Conservation (phyloP, 2,888 invertebrate species). For the Ennomos fuscantarius region DNA sequence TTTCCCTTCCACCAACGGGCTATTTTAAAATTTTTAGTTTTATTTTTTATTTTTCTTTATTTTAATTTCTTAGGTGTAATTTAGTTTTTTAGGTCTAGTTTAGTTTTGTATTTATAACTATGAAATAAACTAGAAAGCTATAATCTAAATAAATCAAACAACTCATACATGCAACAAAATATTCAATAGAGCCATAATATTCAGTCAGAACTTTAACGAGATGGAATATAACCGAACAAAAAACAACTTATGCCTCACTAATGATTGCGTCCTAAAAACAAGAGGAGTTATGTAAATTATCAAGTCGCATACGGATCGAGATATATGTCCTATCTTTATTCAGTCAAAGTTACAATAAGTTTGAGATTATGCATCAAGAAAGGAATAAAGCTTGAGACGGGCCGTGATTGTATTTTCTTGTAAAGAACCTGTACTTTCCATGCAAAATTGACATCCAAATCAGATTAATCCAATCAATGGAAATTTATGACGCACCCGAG, state of each 20-base stretch:
- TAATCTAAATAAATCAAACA: neutral
- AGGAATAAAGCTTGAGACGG: slow-evolving; percentile 62
- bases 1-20: no score
- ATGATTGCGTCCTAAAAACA: slow-evolving; percentile 61
- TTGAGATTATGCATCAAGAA: slow-evolving; percentile 70
- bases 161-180: slow-evolving; percentile 6
- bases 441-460: slow-evolving; percentile 84
- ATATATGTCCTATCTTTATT: slow-evolving; percentile 57
- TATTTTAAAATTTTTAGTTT: no score
- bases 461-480: slow-evolving; percentile 86
- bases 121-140: no score
- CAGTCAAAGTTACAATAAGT: slow-evolving; percentile 54
- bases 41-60: no score
- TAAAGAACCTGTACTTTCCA: slow-evolving; percentile 76
- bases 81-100: no score
- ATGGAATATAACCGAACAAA: slow-evolving; percentile 14
- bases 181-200: slow-evolving; percentile 15
- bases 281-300: slow-evolving; percentile 44
- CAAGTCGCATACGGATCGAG: slow-evolving; percentile 54
- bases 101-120: no score
- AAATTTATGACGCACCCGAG: slow-evolving; percentile 84
- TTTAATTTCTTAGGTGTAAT: no score
- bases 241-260: slow-evolving; percentile 42
- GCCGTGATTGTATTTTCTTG: slow-evolving; percentile 75
- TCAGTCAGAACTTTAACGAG: slow-evolving; percentile 18